Evolutionary conservation across 2,888 invertebrate species (phyloP).

Genomic region (Aquatica leii): DNA sequence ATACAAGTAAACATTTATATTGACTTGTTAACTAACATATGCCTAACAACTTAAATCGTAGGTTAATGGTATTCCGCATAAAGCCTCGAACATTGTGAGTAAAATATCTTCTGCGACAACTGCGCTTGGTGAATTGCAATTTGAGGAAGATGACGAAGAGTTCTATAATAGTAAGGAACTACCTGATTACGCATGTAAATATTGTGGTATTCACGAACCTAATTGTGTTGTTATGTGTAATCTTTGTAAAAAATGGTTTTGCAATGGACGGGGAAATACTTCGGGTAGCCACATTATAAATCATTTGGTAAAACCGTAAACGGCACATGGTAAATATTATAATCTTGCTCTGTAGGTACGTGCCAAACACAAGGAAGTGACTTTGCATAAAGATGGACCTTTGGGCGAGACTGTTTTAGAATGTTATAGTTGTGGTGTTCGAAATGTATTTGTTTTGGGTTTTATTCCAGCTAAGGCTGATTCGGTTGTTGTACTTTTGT

Average conservation of each 20-base stretch:
- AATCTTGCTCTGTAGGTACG: slow-evolving; percentile 61
- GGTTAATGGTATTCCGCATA: slow-evolving; percentile 74
- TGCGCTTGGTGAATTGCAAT: slow-evolving; percentile 87
- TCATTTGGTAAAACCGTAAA: slow-evolving; percentile 91
- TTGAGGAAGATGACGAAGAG: slow-evolving; percentile 94
- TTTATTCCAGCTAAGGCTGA: slow-evolving; percentile 99
- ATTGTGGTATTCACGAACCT: slow-evolving; percentile 98
- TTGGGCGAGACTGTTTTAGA: slow-evolving; percentile 97
- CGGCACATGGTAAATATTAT: too few relatives aligned
- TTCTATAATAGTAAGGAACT: slow-evolving; percentile 86
- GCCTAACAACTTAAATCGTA: slow-evolving; percentile 48
- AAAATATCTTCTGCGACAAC: slow-evolving; percentile 77
- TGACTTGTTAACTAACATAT: background rate
- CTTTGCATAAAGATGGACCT: slow-evolving; percentile 95
- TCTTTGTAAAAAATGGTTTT: slow-evolving; percentile 99
- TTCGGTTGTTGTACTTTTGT: slow-evolving; percentile 95
- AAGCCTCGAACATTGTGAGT: slow-evolving; percentile 64
- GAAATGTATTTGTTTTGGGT: slow-evolving; percentile 97
- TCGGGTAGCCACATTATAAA: slow-evolving; percentile 99
- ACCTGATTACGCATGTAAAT: slow-evolving; percentile 97
- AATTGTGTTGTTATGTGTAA: slow-evolving; percentile 98
- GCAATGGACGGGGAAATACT: slow-evolving; percentile 97
- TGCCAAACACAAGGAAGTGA: slow-evolving; percentile 99
- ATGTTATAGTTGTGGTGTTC: slow-evolving; percentile 98
- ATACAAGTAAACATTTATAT: slow-evolving; percentile 52